A percentile compares a stretch with the other conserved stretches of the same genome.
Evolutionary conservation across 1,140 invertebrate species (phyloP).

Genomic region (Drosophila tropicalis): DNA sequence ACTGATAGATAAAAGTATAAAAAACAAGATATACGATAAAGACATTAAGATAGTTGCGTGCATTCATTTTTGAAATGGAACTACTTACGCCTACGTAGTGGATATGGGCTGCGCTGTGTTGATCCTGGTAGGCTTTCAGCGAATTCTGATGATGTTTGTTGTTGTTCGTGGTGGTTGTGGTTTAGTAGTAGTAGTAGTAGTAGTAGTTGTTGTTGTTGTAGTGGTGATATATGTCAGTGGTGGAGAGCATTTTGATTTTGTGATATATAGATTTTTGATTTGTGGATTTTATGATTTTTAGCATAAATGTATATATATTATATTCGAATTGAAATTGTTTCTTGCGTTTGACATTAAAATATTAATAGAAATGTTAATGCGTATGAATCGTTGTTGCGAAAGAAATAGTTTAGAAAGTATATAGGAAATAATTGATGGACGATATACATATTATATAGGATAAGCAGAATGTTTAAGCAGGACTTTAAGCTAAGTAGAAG

Average conservation of each 20-base stretch:
- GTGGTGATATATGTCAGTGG: conserved; percentile 41
- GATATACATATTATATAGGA: conserved; percentile 1
- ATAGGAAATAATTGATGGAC: neutral
- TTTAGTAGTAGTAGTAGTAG: conserved; percentile 25
- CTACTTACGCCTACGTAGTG: conserved; percentile 91
- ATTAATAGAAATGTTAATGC: conserved; percentile 7
- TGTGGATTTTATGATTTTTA: conserved; percentile 48
- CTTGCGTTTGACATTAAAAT: conserved; percentile 3
- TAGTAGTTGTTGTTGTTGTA: conserved; percentile 27
- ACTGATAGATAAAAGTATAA: conserved; percentile 34
- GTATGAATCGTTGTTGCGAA: neutral
- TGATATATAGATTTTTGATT: conserved; percentile 20
- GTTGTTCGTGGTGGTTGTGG: conserved; percentile 39
- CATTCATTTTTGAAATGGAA: conserved; percentile 56
- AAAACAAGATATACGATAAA: conserved; percentile 16
- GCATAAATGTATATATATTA: conserved; percentile 13
- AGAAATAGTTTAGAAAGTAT: neutral
- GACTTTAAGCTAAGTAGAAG: conserved; percentile 4
- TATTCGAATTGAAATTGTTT: conserved; percentile 13
- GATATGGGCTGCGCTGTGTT: conserved; percentile 92
- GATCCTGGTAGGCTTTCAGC: conserved; percentile 92
- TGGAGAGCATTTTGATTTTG: conserved; percentile 52
- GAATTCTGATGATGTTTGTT: conserved; percentile 87
- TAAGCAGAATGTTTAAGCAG: conserved; percentile 6
- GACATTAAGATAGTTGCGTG: conserved; percentile 44